phyloP scores from a whole-genome alignment of 2,797 vertebrate species.

The Megaceryle alcyon region DNA sequence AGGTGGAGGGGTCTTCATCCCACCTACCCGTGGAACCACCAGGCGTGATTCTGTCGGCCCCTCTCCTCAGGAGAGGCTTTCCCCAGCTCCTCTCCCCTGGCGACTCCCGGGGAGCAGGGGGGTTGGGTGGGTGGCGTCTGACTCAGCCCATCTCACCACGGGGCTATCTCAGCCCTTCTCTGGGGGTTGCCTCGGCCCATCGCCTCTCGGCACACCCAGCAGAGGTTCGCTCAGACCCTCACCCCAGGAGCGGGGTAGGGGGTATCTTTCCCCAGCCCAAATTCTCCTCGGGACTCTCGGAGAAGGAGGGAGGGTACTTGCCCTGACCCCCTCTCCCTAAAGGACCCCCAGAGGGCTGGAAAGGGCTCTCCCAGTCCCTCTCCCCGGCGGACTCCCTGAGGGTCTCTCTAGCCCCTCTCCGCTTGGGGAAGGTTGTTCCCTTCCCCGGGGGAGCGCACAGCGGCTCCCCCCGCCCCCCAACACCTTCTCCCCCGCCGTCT shows the following conservation, averaged over 20 bases:
- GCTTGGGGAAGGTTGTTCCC: background rate
- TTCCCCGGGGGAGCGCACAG: too few species aligned
- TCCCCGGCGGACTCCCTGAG: too few species aligned
- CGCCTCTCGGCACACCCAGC: background rate
- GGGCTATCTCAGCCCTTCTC: too few species aligned
- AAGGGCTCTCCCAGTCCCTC: fast-evolving
- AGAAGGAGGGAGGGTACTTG: background rate
- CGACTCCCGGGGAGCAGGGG: background rate
- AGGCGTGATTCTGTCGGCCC: background rate
- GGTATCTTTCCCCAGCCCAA: background rate
- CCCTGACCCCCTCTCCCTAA: background rate
- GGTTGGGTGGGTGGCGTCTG: background rate
- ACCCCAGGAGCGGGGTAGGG: background rate
- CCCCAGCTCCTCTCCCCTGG: background rate
- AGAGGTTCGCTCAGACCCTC: background rate
- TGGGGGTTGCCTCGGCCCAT: background rate
- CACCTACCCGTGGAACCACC: background rate
- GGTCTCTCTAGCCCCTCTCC: background rate
- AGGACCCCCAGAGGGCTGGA: fast-evolving
- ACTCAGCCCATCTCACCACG: background rate
- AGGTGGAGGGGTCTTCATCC: too few species aligned
- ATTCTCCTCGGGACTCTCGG: background rate
- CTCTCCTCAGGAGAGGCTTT: background rate
- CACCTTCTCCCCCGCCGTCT: too few species aligned
- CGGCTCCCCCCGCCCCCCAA: background rate